A percentile compares a stretch with the other conserved stretches of the same genome.
phyloP scores from a whole-genome alignment of 2,888 invertebrate species.

The Anaspis maculata region DNA sequence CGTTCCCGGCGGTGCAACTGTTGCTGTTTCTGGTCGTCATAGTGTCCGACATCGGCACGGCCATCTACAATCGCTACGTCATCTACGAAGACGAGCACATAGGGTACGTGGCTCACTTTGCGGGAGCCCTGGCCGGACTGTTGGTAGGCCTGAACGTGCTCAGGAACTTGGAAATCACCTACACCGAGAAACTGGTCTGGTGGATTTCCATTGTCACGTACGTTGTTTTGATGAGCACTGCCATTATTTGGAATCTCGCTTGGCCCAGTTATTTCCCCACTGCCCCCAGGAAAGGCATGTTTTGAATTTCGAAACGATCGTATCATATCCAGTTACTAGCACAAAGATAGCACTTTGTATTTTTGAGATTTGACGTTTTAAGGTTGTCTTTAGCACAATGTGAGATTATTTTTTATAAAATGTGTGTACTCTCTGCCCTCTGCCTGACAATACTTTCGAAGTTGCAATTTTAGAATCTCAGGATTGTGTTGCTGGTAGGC shows the following conservation, averaged over 20 bases:
- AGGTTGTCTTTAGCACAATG: too few species aligned
- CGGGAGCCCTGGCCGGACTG: constrained; percentile 74
- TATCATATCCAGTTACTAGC: too few species aligned
- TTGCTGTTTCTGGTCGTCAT: constrained; percentile 74
- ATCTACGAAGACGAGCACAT: constrained; percentile 65
- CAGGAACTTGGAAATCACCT: constrained; percentile 52
- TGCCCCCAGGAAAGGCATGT: too few species aligned
- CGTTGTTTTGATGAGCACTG: constrained; percentile 57
- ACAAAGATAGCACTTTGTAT: too few species aligned
- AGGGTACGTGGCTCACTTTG: constrained; percentile 83
- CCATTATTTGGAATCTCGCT: constrained; percentile 28
- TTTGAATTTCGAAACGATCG: too few species aligned
- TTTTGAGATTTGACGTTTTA: too few species aligned
- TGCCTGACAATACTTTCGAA: too few species aligned
- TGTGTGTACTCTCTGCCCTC: too few species aligned
- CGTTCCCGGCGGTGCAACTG: constrained; percentile 79
- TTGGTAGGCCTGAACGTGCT: constrained; percentile 57
- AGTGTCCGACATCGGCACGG: constrained; percentile 77
- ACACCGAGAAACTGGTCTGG: constrained; percentile 54
- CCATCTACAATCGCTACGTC: constrained; percentile 81
- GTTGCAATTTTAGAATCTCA: too few species aligned
- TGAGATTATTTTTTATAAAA: too few species aligned
- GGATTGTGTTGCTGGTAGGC: too few species aligned
- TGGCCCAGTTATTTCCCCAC: constrained; percentile 23
- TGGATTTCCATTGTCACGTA: constrained; percentile 66